Percentiles rank a stretch among this genome's conserved stretches.
These are phyloP conservation scores for Takifugu rubripes DNA, from an alignment of 2,797 vertebrate species.

Conservation along the genomic window DNA sequence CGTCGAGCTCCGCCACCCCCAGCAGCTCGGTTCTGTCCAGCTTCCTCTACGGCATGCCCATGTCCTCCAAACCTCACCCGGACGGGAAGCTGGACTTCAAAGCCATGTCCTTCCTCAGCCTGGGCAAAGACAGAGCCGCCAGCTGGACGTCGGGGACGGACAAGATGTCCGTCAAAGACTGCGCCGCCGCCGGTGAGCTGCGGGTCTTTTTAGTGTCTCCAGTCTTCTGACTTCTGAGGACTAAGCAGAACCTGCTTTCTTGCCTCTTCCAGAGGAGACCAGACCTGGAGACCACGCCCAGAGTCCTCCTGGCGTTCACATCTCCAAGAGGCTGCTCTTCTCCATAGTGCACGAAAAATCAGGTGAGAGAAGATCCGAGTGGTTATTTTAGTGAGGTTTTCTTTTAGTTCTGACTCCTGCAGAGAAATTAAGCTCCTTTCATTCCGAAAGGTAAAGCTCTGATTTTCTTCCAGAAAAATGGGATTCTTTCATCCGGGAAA, in stretches of 20 bases:
- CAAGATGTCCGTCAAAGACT: slow-evolving; percentile 79
- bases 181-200: slow-evolving; percentile 79
- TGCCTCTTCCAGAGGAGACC: slow-evolving; percentile 82
- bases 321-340: slow-evolving; percentile 96
- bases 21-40: slow-evolving; percentile 78
- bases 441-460: slow-evolving; percentile 6
- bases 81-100: slow-evolving; percentile 87
- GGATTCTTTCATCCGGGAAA: slow-evolving; percentile 97
- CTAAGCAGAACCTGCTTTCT: not conserved
- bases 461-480: slow-evolving; percentile 87
- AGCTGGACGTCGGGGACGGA: slow-evolving; percentile 72
- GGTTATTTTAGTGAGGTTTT: too few species aligned
- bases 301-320: slow-evolving; percentile 89
- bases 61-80: slow-evolving; percentile 80
- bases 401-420: too few species aligned
- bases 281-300: slow-evolving; percentile 80
- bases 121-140: slow-evolving; percentile 69
- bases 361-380: slow-evolving; percentile 69
- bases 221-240: not conserved
- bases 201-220: not conserved
- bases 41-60: slow-evolving; percentile 87
- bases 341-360: slow-evolving; percentile 98
- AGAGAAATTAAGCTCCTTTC: slow-evolving; percentile 49
- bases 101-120: slow-evolving; percentile 69
- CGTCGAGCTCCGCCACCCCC: slow-evolving; percentile 51